phyloP scores from a whole-genome alignment of 64 coral and sea anemone species.

The Actinia tenebrosa region DNA sequence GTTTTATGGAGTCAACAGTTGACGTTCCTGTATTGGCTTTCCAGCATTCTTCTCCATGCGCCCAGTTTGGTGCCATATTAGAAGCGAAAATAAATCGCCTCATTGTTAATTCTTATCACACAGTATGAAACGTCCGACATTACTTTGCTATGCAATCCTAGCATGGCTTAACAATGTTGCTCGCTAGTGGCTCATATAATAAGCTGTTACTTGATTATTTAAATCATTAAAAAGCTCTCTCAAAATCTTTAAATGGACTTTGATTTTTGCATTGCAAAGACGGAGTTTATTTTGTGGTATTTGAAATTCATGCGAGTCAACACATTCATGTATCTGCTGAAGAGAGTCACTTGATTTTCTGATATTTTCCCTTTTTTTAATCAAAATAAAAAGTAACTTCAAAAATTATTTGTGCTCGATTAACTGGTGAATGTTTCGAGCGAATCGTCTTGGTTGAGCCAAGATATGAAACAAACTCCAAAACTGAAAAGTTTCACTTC shows the following conservation, averaged over 20 bases:
- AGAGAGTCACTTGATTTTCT: conserved; percentile 10
- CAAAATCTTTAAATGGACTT: conserved; percentile 9
- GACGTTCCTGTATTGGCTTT: conserved; percentile 3
- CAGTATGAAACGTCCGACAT: conserved; percentile 11
- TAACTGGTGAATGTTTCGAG: conserved; percentile 8
- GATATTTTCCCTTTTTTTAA: background rate
- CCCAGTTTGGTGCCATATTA: conserved; percentile 11
- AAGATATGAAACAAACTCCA: conserved; percentile 32
- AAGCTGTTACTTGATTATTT: conserved; percentile 8
- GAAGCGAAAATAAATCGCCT: conserved; percentile 14
- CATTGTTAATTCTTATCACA: conserved; percentile 18
- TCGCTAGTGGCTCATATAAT: background rate
- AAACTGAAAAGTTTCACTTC: conserved; percentile 30
- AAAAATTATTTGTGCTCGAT: background rate
- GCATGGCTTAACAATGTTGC: conserved; percentile 14
- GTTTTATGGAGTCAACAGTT: background rate
- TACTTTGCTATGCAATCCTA: background rate
- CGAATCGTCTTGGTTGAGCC: conserved; percentile 14
- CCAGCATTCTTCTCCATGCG: background rate
- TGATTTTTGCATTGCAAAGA: conserved; percentile 10
- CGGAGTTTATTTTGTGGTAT: background rate
- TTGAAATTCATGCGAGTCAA: background rate
- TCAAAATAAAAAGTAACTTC: background rate
- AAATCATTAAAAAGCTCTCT: background rate
- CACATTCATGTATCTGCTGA: background rate